Conservation (phyloP, 2,797 vertebrate genomes). For the Sitta carolinensis region DNA sequence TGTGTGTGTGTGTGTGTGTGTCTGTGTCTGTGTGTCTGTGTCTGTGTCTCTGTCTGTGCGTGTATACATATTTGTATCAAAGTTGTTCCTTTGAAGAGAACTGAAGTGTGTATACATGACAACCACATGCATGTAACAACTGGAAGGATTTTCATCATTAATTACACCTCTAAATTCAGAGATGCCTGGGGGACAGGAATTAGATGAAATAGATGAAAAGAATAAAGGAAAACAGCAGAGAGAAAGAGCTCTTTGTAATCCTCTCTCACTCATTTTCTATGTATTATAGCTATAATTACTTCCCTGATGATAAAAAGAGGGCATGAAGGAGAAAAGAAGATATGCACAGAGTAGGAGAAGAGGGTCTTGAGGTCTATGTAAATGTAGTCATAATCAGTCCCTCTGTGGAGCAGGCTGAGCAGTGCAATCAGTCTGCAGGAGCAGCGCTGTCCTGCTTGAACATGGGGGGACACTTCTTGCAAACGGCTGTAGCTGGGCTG, state of each 20-base stretch:
- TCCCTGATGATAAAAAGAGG: conserved; percentile 12
- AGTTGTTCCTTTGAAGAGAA: conserved; percentile 39
- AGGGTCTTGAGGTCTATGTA: not conserved
- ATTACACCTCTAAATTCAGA: conserved; percentile 47
- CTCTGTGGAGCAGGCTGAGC: not conserved
- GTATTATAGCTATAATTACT: conserved; percentile 40
- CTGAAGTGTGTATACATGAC: not conserved
- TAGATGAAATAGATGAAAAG: conserved; percentile 48
- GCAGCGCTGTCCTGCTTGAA: no score
- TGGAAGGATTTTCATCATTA: conserved; percentile 56
- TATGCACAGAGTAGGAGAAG: not conserved
- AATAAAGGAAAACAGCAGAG: conserved; percentile 13
- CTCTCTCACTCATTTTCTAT: conserved; percentile 17
- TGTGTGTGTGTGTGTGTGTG: no score
- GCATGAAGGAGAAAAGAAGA: not conserved
- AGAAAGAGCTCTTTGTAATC: conserved; percentile 41
- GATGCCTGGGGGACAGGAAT: conserved; percentile 52
- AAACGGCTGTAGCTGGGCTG: not conserved
- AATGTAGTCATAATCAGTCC: not conserved
- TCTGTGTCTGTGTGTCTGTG: no score
- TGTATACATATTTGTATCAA: not conserved
- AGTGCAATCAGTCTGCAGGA: not conserved
- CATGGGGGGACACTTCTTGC: rapidly evolving
- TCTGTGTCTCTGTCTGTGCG: not conserved
- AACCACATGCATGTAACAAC: conserved; percentile 44